A percentile compares a stretch with the other conserved stretches of the same genome.
These are phyloP conservation scores for Pollicipes pollicipes DNA, from an alignment of 1,140 invertebrate species.

Conservation along the genomic window DNA sequence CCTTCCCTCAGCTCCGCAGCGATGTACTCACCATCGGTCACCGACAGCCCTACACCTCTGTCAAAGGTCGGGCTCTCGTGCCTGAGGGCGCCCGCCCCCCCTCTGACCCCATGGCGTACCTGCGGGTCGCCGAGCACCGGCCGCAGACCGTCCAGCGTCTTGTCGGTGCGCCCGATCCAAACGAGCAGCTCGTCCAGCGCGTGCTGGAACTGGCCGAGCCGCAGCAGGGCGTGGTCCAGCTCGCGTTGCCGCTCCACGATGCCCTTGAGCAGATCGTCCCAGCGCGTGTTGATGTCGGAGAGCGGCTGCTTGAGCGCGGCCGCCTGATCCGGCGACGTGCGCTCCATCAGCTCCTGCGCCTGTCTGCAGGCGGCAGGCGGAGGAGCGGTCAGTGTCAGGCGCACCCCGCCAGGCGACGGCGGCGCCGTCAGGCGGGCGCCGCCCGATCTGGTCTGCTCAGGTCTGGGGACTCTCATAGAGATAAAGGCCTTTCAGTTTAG, in stretches of 20 bases:
- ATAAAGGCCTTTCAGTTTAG: no score
- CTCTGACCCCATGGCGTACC: background rate
- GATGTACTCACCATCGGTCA: no score
- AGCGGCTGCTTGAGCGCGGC: constrained; percentile 81
- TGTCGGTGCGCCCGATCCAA: constrained; percentile 81
- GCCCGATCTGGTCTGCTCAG: no score
- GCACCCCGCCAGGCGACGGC: no score
- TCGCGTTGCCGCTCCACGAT: constrained; percentile 80
- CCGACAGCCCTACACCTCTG: no score
- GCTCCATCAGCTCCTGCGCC: constrained; percentile 79
- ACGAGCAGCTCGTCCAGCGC: constrained; percentile 79
- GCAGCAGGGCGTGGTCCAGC: constrained; percentile 76
- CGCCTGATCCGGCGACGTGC: constrained; percentile 84
- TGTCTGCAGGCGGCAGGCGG: constrained; percentile 37
- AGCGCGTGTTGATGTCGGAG: constrained; percentile 70
- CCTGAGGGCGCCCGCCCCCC: no score
- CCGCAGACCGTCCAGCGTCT: constrained; percentile 65
- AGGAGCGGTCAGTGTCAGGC: no score
- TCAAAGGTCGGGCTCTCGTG: no score
- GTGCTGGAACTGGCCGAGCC: constrained; percentile 92
- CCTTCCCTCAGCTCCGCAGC: no score
- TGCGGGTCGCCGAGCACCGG: constrained; percentile 71
- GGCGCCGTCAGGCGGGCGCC: no score
- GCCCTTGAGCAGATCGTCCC: constrained; percentile 72
- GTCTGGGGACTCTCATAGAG: no score